Evolutionary conservation across 2,797 vertebrate species (phyloP).

Genomic region (Sebastes vulpes): DNA sequence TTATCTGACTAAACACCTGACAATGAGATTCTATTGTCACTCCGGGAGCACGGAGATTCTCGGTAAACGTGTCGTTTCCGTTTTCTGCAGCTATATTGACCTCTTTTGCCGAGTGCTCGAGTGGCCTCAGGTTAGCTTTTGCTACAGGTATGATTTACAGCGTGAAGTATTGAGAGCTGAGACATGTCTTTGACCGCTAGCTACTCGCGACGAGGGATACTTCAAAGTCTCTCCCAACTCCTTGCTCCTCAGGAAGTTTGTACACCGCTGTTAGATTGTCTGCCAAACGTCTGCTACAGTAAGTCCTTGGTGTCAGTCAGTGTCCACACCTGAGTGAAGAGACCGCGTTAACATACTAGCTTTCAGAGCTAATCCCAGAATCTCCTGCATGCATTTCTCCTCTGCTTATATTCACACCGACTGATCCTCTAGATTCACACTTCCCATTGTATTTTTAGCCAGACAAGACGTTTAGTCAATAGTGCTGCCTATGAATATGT

Average conservation of each 20-base stretch:
- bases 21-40: slow-evolving; percentile 81
- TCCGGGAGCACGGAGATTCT: slow-evolving; percentile 59
- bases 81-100: slow-evolving; percentile 62
- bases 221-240: slow-evolving; percentile 36
- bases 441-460: slow-evolving; percentile 66
- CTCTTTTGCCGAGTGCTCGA: slow-evolving; percentile 20
- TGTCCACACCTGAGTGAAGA: slow-evolving; percentile 32
- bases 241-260: slow-evolving; percentile 19
- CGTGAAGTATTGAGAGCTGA: slow-evolving; percentile 14
- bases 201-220: slow-evolving; percentile 1
- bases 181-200: slow-evolving; percentile 29
- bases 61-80: slow-evolving; percentile 25
- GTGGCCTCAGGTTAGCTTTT: slow-evolving; percentile 46
- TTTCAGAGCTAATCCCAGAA: slow-evolving; percentile 70
- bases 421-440: slow-evolving; percentile 64
- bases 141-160: slow-evolving; percentile 54
- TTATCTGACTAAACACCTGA: slow-evolving; percentile 85
- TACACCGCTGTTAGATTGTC: neutral
- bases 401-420: slow-evolving; percentile 57
- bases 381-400: slow-evolving; percentile 75
- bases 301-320: slow-evolving; percentile 45
- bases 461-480: slow-evolving; percentile 81
- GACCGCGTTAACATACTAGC: slow-evolving; percentile 40
- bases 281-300: slow-evolving; percentile 37
- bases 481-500: slow-evolving; percentile 80